These are phyloP conservation scores for Bugulina stolonifera DNA, from an alignment of 2,888 invertebrate genomes.

Conservation along the genomic window DNA sequence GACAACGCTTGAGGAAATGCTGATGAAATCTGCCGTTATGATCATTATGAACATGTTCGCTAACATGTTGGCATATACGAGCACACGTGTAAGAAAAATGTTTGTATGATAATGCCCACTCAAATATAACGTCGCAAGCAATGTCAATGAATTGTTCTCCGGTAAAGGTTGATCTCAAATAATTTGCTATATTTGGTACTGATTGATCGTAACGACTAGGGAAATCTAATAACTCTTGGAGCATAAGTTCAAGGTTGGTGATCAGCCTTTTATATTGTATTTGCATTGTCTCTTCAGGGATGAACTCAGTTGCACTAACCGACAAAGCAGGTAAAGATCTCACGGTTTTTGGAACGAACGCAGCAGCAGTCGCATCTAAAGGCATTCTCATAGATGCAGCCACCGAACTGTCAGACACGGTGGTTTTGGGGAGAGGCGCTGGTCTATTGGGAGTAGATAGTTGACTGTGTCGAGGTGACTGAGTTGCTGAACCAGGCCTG, in stretches of 20 bases:
- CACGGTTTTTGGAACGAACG: background rate
- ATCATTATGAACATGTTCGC: background rate
- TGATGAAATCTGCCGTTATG: background rate
- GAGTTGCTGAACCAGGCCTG: background rate
- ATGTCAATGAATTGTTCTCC: background rate
- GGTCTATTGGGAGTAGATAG: background rate
- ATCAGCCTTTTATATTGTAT: background rate
- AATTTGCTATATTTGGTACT: background rate
- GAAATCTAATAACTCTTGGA: background rate
- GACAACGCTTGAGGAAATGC: slow-evolving; percentile 8
- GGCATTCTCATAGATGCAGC: background rate
- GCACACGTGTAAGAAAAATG: slow-evolving; percentile 12
- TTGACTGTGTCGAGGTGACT: background rate
- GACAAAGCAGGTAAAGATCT: slow-evolving; percentile 1
- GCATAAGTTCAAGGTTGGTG: background rate
- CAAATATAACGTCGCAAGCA: slow-evolving; percentile 11
- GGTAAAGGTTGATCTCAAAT: background rate
- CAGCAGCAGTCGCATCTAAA: background rate
- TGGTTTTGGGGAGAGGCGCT: background rate
- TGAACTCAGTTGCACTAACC: background rate
- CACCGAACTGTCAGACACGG: slow-evolving; percentile 21
- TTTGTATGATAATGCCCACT: background rate
- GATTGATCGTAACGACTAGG: slow-evolving; percentile 2
- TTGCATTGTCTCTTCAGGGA: background rate
- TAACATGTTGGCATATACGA: background rate